Percentiles rank a stretch among this genome's conserved stretches.
These are phyloP conservation scores for Holothuria glaberrima DNA, from an alignment of 35 echinoderm and acorn worm genomes.

Conservation along the genomic window DNA sequence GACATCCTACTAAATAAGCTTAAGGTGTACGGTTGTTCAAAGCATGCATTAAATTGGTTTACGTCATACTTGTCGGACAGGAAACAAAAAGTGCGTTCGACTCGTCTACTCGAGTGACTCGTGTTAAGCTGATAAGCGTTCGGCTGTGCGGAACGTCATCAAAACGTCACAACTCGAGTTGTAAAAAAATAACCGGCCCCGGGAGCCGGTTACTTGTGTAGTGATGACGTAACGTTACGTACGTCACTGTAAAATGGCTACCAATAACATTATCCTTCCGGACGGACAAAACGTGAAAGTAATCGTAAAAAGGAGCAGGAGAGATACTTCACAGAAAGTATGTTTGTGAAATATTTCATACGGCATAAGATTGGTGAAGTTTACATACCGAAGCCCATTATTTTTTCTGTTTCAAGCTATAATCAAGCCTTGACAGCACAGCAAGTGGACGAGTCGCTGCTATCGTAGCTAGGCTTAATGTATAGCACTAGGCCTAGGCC, in stretches of 20 bases:
- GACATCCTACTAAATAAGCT: too few relatives aligned
- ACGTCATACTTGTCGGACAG: too few relatives aligned
- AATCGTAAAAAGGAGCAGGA: neutral
- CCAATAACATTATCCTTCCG: constrained; percentile 6
- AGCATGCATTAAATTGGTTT: too few relatives aligned
- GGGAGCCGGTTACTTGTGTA: neutral
- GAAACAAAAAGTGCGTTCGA: neutral
- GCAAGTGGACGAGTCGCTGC: neutral
- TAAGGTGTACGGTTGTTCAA: too few relatives aligned
- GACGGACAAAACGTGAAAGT: neutral
- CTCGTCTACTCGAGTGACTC: constrained; percentile 15
- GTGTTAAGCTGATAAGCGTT: constrained; percentile 12
- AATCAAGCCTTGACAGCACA: neutral
- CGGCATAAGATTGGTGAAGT: neutral
- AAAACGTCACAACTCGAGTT: too few relatives aligned
- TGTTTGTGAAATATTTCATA: neutral
- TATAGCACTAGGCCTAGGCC: too few relatives aligned
- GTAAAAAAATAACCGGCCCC: neutral
- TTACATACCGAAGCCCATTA: neutral
- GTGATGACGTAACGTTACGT: neutral
- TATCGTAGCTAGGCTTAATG: neutral
- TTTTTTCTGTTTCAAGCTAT: constrained; percentile 12
- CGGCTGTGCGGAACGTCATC: neutral
- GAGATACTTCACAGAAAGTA: neutral
- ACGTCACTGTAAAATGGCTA: neutral